Conservation (phyloP, 2,888 invertebrate species). For the Eupeodes latifasciatus region DNA sequence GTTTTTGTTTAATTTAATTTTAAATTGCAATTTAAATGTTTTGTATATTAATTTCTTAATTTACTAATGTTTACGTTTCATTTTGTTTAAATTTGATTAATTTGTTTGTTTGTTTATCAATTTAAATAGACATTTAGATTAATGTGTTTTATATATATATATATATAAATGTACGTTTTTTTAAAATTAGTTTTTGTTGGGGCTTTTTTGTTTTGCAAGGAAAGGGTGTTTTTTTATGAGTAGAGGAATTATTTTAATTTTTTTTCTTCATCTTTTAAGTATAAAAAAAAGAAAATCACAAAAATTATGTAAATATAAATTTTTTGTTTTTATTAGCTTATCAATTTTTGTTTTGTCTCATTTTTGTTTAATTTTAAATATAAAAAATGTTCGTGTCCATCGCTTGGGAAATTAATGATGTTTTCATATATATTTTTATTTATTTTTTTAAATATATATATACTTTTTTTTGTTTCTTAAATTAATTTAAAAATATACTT, state of each 20-base stretch:
- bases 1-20: constrained; percentile 54
- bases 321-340: constrained; percentile 59
- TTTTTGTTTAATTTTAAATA: constrained; percentile 73
- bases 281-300: constrained; percentile 69
- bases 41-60: constrained; percentile 53
- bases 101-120: constrained; percentile 76
- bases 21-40: constrained; percentile 46
- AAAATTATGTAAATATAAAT: constrained; percentile 73
- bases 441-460: constrained; percentile 59
- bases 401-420: constrained; percentile 70
- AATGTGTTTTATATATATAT: constrained; percentile 64
- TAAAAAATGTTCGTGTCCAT: constrained; percentile 70
- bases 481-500: constrained; percentile 73
- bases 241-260: constrained; percentile 52
- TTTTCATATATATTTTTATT: constrained; percentile 56
- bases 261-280: constrained; percentile 53
- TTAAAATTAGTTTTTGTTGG: constrained; percentile 11
- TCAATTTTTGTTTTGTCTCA: constrained; percentile 40
- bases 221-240: constrained; percentile 25
- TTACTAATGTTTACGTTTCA: constrained; percentile 56
- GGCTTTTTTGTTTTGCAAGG: constrained; percentile 48
- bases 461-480: constrained; percentile 56
- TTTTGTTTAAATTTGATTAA: constrained; percentile 43
- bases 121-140: constrained; percentile 72
- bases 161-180: constrained; percentile 46